These are phyloP conservation scores for Exephanes ischioxanthus DNA, from an alignment of 2,888 invertebrate genomes.

Conservation along the genomic window DNA sequence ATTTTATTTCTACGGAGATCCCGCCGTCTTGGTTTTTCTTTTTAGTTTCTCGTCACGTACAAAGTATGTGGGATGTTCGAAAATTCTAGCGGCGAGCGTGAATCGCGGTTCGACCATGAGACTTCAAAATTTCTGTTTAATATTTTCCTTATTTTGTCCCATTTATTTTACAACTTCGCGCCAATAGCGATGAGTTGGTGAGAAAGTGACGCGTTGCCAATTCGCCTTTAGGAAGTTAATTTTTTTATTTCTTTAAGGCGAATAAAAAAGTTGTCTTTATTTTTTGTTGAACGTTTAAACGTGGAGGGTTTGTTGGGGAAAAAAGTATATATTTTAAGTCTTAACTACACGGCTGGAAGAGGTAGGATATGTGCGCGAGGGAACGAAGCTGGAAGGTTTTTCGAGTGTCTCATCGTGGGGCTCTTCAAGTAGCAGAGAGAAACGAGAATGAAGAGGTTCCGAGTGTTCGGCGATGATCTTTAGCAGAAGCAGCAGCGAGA, in stretches of 20 bases:
- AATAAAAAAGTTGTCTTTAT: background rate
- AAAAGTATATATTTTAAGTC: background rate
- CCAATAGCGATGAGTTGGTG: no score
- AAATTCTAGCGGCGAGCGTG: no score
- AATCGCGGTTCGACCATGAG: no score
- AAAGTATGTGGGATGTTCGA: no score
- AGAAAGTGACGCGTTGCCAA: no score
- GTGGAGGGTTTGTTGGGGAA: background rate
- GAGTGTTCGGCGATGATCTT: slow-evolving; percentile 74
- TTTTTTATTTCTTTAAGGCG: background rate
- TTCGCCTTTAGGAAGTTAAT: no score
- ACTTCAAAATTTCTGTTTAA: no score
- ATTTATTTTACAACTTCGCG: no score
- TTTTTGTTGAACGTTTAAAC: background rate
- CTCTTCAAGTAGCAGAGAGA: slow-evolving; percentile 27
- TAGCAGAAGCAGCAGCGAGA: slow-evolving; percentile 67
- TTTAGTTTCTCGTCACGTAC: background rate
- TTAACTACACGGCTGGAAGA: background rate
- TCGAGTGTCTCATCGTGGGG: slow-evolving; percentile 40
- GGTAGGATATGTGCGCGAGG: slow-evolving; percentile 4
- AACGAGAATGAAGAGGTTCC: slow-evolving; percentile 46
- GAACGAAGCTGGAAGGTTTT: slow-evolving; percentile 9
- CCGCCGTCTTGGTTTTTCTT: no score
- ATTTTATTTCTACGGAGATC: no score
- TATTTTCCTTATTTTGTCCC: no score